Conservation (phyloP, 2,113 vertebrate species). For the Callithrix jacchus region DNA sequence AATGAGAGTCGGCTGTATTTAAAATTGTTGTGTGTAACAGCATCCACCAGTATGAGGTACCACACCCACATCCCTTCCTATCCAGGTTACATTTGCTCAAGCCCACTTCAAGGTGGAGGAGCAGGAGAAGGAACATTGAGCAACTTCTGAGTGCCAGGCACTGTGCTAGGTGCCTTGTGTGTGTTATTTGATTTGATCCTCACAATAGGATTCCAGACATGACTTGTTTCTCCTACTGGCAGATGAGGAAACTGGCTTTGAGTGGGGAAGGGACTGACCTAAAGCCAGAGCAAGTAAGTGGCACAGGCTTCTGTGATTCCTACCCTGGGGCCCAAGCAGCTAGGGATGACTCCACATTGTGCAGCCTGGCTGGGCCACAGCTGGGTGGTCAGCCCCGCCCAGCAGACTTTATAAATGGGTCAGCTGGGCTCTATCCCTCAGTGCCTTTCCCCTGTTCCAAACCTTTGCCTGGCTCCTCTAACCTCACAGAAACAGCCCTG, state of each 20-base stretch:
- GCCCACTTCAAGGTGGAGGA: not conserved
- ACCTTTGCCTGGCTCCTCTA: not conserved
- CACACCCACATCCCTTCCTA: not conserved
- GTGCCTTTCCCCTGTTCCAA: not conserved
- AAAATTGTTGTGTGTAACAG: not conserved
- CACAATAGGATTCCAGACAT: not conserved
- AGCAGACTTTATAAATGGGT: not conserved
- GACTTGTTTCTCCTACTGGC: not conserved
- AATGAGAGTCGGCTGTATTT: not conserved
- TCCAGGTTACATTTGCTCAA: not conserved
- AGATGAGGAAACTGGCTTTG: not conserved
- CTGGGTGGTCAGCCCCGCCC: not conserved
- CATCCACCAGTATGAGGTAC: not conserved
- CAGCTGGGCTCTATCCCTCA: not conserved
- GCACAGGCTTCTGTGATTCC: not conserved
- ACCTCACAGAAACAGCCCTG: not conserved
- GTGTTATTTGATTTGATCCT: not conserved
- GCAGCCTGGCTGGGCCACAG: not conserved
- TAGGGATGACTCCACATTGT: not conserved
- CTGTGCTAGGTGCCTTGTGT: not conserved
- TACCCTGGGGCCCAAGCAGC: not conserved
- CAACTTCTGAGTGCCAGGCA: not conserved
- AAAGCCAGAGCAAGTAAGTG: not conserved
- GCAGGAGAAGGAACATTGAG: not conserved
- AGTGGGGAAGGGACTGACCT: not conserved